Conservation (phyloP, 2,113 vertebrate species). For the Spilogale gracilis region DNA sequence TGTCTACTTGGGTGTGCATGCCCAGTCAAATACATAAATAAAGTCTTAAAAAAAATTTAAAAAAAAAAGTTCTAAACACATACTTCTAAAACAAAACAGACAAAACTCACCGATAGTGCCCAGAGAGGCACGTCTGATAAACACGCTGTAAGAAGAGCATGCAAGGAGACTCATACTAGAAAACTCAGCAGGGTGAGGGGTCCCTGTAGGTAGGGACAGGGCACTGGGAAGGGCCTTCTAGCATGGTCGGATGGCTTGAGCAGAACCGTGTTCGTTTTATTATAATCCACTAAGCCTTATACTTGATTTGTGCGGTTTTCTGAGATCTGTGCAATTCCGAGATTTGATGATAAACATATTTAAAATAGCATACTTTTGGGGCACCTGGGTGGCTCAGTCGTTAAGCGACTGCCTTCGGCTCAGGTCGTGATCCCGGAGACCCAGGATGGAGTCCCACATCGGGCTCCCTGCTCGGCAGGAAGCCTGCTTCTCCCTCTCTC, state of each 20-base stretch:
- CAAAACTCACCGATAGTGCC: background rate
- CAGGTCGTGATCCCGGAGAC: too few species aligned
- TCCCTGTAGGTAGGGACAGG: background rate
- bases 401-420: too few species aligned
- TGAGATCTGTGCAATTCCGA: background rate
- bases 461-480: too few species aligned
- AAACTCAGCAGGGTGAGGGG: too few species aligned
- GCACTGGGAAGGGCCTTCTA: too few species aligned
- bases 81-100: background rate
- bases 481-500: too few species aligned
- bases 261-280: background rate
- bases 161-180: background rate
- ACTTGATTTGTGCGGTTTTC: background rate
- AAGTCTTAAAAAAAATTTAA: too few species aligned
- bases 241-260: accelerated
- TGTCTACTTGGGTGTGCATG: too few species aligned
- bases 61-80: background rate
- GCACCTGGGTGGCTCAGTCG: too few species aligned
- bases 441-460: too few species aligned
- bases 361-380: background rate
- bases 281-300: background rate
- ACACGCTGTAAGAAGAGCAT: too few species aligned
- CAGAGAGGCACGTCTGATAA: background rate
- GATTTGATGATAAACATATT: background rate
- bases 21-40: too few species aligned